Conservation (phyloP, 2,113 vertebrate species). For the Lampris megalopsis region DNA sequence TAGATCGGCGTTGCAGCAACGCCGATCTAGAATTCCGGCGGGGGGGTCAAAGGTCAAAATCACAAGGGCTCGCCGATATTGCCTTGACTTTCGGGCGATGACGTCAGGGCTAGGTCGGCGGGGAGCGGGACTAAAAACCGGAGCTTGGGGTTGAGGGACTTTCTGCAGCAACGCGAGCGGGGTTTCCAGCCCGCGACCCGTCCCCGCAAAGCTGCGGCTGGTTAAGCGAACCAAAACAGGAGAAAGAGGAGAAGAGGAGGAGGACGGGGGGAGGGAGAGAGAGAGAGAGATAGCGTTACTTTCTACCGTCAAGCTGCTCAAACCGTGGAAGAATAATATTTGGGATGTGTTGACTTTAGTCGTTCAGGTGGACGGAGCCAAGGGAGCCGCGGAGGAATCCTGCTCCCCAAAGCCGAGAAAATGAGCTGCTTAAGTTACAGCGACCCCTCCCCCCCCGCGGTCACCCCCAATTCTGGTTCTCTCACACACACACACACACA, state of each 20-base stretch:
- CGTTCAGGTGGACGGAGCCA: constrained; percentile 58
- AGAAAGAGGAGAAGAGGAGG: not conserved
- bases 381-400: constrained; percentile 44
- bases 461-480: constrained; percentile 16
- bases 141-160: too few species aligned
- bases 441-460: constrained; percentile 46
- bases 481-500: constrained; percentile 15
- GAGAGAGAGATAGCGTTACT: constrained; percentile 36
- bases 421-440: constrained; percentile 48
- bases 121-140: too few species aligned
- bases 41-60: too few species aligned
- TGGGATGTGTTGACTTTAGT: constrained; percentile 67
- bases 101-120: too few species aligned
- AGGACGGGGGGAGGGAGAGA: constrained; percentile 6
- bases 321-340: constrained; percentile 57
- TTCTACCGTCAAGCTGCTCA: constrained; percentile 40
- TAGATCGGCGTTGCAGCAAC: too few species aligned
- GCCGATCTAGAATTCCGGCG: too few species aligned
- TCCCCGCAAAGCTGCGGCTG: constrained; percentile 17
- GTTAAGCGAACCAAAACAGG: constrained; percentile 29
- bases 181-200: too few species aligned
- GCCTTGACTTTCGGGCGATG: too few species aligned
- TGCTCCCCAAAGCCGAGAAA: constrained; percentile 62
- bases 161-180: too few species aligned
- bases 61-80: too few species aligned